Conservation (phyloP, 2,113 vertebrate species). For the Daboia siamensis region DNA sequence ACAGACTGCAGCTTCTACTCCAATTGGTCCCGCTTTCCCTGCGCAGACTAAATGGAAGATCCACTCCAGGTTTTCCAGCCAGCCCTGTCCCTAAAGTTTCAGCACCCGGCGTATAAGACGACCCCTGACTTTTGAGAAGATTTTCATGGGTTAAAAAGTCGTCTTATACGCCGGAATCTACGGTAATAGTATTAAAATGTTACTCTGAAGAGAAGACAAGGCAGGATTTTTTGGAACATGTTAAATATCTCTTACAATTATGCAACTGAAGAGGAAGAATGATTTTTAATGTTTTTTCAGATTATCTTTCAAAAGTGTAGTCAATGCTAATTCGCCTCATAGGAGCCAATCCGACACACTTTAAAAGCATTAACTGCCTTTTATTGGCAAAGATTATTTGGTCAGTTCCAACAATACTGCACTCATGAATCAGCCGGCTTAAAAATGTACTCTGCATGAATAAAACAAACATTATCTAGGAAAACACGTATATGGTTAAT, state of each 20-base stretch:
- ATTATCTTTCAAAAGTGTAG: background rate
- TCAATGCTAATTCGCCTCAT: background rate
- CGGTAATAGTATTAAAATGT: background rate
- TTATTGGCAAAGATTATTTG: background rate
- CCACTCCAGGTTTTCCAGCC: no score
- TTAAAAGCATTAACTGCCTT: background rate
- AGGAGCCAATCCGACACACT: background rate
- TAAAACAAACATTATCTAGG: slow-evolving; percentile 22
- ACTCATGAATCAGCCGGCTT: slow-evolving; percentile 25
- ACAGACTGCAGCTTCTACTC: no score
- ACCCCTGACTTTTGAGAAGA: no score
- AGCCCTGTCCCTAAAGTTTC: no score
- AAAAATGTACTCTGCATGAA: slow-evolving; percentile 11
- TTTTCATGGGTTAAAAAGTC: no score
- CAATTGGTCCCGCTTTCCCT: no score
- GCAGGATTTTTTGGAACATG: background rate
- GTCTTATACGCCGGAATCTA: no score
- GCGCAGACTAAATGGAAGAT: no score
- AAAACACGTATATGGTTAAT: slow-evolving; percentile 3
- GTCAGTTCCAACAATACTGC: slow-evolving; percentile 15
- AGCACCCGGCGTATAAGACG: no score
- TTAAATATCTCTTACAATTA: background rate
- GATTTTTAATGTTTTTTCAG: background rate
- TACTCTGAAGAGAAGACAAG: background rate
- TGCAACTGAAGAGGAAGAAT: background rate